phyloP scores from a whole-genome alignment of 2,888 invertebrate genomes.

The Stenolophus ochropezus region DNA sequence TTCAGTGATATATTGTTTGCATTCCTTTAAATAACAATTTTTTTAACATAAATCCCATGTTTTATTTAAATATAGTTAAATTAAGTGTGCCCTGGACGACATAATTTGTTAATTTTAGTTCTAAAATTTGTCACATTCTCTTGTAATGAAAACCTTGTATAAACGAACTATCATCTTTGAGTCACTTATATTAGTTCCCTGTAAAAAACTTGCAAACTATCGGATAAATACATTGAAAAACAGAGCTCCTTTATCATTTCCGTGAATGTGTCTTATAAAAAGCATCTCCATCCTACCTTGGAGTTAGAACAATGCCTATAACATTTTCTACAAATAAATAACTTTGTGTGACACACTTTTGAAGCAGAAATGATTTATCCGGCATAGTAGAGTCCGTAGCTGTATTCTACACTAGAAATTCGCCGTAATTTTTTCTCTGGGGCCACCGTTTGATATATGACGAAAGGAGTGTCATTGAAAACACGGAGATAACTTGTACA shows the following conservation, averaged over 20 bases:
- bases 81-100: no score
- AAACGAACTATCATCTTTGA: not conserved
- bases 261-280: not conserved
- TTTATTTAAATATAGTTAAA: no score
- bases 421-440: slow-evolving; percentile 18
- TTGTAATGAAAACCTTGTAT: no score
- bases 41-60: no score
- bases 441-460: slow-evolving; percentile 30
- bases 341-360: slow-evolving; percentile 23
- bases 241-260: no score
- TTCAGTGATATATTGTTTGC: no score
- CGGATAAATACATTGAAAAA: slow-evolving; percentile 26
- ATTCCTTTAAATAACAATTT: no score
- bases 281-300: not conserved
- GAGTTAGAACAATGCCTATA: slow-evolving; percentile 17
- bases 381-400: not conserved
- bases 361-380: slow-evolving; percentile 35
- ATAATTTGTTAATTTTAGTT: no score
- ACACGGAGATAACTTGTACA: slow-evolving; percentile 4
- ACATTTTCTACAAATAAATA: slow-evolving; percentile 36
- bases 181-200: slow-evolving; percentile 48
- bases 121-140: no score
- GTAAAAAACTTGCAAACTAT: slow-evolving; percentile 40
- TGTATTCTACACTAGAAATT: slow-evolving; percentile 22
- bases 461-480: slow-evolving; percentile 26